These are phyloP conservation scores for Dreissena polymorpha DNA, from an alignment of 1,140 invertebrate species.

Conservation along the genomic window DNA sequence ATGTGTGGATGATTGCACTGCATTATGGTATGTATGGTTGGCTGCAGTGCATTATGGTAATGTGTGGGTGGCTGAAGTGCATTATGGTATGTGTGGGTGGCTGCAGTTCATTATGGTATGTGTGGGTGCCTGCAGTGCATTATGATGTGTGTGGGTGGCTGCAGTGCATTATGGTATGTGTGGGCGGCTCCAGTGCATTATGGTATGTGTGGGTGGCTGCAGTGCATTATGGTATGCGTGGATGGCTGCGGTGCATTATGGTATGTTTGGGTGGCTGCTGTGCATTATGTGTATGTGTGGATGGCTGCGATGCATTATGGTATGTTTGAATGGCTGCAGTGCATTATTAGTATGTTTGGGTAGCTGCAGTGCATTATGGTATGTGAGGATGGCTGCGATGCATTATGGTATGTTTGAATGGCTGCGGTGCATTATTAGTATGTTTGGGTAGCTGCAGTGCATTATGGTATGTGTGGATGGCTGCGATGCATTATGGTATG, in stretches of 20 bases:
- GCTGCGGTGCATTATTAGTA: no score
- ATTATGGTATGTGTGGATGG: slow-evolving; percentile 86
- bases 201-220: slow-evolving; percentile 81
- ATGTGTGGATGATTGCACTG: slow-evolving; percentile 85
- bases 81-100: slow-evolving; percentile 71
- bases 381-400: slow-evolving; percentile 58
- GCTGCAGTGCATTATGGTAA: no score
- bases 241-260: no score
- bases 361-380: slow-evolving; percentile 94
- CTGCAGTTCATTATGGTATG: slow-evolving; percentile 92
- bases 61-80: no score
- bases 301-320: no score
- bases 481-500: no score
- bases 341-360: no score
- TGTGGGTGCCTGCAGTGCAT: not conserved
- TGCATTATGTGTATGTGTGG: slow-evolving; percentile 89
- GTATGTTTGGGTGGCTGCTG: slow-evolving; percentile 85
- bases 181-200: slow-evolving; percentile 94
- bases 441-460: slow-evolving; percentile 89
- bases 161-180: no score
- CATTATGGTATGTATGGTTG: slow-evolving; percentile 87
- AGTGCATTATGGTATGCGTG: no score
- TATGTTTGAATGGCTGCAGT: no score
- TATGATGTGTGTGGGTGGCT: no score
- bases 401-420: no score